Conservation (phyloP, 2,888 invertebrate species). For the Calephelis perditalis region DNA sequence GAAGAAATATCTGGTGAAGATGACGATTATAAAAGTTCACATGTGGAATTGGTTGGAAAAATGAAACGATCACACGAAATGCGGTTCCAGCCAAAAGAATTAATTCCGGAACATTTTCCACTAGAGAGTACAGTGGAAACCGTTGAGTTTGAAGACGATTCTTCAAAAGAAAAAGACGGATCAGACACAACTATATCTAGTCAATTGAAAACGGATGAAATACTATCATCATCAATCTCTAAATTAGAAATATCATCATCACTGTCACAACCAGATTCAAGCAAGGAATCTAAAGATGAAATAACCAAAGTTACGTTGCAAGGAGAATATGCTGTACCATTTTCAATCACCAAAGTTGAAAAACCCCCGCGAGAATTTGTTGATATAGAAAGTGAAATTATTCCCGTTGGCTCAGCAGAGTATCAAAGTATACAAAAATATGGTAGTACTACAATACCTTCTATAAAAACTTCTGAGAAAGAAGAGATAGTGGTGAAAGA, state of each 20-base stretch:
- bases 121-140: conserved; percentile 60
- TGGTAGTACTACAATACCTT: conserved; percentile 52
- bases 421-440: conserved; percentile 61
- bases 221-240: conserved; percentile 65
- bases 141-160: conserved; percentile 62
- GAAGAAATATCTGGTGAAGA: conserved; percentile 78
- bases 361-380: conserved; percentile 61
- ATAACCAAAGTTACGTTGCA: conserved; percentile 38
- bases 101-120: conserved; percentile 70
- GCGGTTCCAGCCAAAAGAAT: conserved; percentile 86
- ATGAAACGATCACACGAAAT: conserved; percentile 95
- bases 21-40: conserved; percentile 68
- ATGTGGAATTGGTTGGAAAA: conserved; percentile 79
- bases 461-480: conserved; percentile 35
- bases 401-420: conserved; percentile 62
- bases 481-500: conserved; percentile 39
- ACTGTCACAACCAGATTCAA: conserved; percentile 48
- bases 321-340: conserved; percentile 54
- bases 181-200: conserved; percentile 70
- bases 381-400: conserved; percentile 70
- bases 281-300: conserved; percentile 45
- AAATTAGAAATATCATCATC: conserved; percentile 62
- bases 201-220: conserved; percentile 65
- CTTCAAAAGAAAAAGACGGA: conserved; percentile 57
- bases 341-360: conserved; percentile 57